Conservation (phyloP, 23 tunicate genomes). For the Ascidia mentula region DNA sequence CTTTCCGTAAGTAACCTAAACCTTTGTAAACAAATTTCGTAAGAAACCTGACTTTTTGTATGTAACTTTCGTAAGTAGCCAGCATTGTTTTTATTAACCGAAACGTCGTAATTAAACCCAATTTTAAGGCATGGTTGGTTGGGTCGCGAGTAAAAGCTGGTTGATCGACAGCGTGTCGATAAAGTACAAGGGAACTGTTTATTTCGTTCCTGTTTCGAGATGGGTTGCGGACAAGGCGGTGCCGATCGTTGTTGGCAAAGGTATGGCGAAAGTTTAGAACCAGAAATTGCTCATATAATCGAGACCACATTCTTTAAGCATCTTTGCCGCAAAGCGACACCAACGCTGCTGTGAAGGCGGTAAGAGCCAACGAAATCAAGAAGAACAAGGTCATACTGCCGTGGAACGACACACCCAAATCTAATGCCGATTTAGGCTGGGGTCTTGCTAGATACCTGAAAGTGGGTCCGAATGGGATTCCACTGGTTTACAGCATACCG, state of each 20-base stretch:
- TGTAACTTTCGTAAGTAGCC: too few species aligned
- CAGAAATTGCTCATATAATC: too few species aligned
- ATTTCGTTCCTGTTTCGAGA: slow-evolving; percentile 24
- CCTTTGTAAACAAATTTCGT: too few species aligned
- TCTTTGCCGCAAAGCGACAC: slow-evolving; percentile 8
- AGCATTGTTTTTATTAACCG: too few species aligned
- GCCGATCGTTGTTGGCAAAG: slow-evolving; percentile 29
- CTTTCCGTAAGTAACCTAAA: slow-evolving; percentile 4
- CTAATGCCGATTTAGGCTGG: slow-evolving; percentile 16
- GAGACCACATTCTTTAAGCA: too few species aligned
- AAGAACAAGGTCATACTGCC: background rate
- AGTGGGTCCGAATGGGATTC: slow-evolving; percentile 8
- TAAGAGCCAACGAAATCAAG: slow-evolving; percentile 20
- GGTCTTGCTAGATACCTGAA: slow-evolving; percentile 34
- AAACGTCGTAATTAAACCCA: too few species aligned
- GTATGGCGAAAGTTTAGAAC: slow-evolving; percentile 6
- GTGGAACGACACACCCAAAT: slow-evolving; percentile 24
- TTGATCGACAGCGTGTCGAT: background rate
- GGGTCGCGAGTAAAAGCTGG: slow-evolving; percentile 12
- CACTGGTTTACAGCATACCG: slow-evolving; percentile 11
- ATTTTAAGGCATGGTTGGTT: background rate
- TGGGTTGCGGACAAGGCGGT: slow-evolving; percentile 34
- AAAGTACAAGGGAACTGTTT: slow-evolving; percentile 11
- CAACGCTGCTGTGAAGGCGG: background rate
- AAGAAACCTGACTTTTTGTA: too few species aligned